These are phyloP conservation scores for Leptopilina drosophilae DNA, from an alignment of 2,888 invertebrate genomes.

Conservation along the genomic window DNA sequence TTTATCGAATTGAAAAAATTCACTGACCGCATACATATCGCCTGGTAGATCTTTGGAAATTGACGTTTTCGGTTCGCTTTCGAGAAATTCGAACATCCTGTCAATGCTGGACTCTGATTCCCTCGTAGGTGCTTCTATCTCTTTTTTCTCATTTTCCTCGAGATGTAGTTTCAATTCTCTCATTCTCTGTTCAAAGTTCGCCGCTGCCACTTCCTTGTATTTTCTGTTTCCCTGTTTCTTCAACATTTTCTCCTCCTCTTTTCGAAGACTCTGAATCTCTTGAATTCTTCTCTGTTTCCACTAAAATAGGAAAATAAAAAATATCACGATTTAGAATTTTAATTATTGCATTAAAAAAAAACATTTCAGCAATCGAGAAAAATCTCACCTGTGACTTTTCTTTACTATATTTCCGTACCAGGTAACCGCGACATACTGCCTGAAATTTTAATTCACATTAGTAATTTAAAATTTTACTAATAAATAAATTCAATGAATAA, in stretches of 20 bases:
- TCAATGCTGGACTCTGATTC: conserved; percentile 80
- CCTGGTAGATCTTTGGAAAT: conserved; percentile 56
- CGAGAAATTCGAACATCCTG: conserved; percentile 84
- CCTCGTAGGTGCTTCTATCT: conserved; percentile 69
- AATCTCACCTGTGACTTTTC: conserved; percentile 78
- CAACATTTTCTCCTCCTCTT: conserved; percentile 81
- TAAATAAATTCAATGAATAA: too few relatives aligned
- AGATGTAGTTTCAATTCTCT: conserved; percentile 76
- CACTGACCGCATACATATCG: conserved; percentile 62
- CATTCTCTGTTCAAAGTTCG: conserved; percentile 84
- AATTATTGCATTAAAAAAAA: neutral
- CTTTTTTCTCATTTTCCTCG: conserved; percentile 33
- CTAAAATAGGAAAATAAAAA: conserved; percentile 38
- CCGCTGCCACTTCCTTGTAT: conserved; percentile 83
- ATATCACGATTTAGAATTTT: neutral
- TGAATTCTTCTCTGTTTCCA: conserved; percentile 68
- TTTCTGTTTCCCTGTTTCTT: conserved; percentile 82
- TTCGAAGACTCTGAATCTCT: conserved; percentile 79
- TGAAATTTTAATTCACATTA: conserved; percentile 42
- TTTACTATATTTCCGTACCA: conserved; percentile 80
- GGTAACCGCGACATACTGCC: conserved; percentile 86
- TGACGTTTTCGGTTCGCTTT: conserved; percentile 76
- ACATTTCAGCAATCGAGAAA: too few relatives aligned
- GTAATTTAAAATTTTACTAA: neutral
- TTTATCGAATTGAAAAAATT: neutral